These are phyloP conservation scores for Odobenus rosmarus DNA, from an alignment of 2,113 vertebrate species.

Conservation along the genomic window DNA sequence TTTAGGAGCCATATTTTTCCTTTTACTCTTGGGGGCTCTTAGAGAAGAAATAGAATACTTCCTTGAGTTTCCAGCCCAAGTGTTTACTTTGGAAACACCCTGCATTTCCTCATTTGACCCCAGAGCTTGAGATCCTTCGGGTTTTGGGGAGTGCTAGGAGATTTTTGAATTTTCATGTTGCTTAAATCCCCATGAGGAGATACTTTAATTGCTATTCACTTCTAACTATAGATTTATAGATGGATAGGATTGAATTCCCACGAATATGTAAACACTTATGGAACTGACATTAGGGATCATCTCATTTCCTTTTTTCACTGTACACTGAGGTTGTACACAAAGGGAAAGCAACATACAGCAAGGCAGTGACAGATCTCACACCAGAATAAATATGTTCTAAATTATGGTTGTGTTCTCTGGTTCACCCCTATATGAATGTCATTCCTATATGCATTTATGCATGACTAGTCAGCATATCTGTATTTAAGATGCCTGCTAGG, in stretches of 20 bases:
- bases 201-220: background rate
- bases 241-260: background rate
- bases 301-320: background rate
- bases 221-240: background rate
- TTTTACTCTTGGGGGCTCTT: background rate
- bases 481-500: background rate
- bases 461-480: background rate
- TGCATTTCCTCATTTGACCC: slow-evolving; percentile 44
- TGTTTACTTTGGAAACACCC: background rate
- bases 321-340: background rate
- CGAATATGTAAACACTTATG: background rate
- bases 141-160: background rate
- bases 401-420: background rate
- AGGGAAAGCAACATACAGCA: background rate
- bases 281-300: background rate
- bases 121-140: slow-evolving; percentile 25
- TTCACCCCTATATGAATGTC: background rate
- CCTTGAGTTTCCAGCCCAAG: background rate
- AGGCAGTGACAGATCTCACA: background rate
- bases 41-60: background rate
- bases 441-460: background rate
- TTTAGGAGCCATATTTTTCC: background rate
- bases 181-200: background rate
- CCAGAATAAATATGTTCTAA: background rate
- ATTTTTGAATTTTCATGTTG: slow-evolving; percentile 48